Evolutionary conservation across 2,888 invertebrate species (phyloP), one percentile per base, ranked within the genome.

Genomic region (Zhuqinia jingwanae): DNA sequence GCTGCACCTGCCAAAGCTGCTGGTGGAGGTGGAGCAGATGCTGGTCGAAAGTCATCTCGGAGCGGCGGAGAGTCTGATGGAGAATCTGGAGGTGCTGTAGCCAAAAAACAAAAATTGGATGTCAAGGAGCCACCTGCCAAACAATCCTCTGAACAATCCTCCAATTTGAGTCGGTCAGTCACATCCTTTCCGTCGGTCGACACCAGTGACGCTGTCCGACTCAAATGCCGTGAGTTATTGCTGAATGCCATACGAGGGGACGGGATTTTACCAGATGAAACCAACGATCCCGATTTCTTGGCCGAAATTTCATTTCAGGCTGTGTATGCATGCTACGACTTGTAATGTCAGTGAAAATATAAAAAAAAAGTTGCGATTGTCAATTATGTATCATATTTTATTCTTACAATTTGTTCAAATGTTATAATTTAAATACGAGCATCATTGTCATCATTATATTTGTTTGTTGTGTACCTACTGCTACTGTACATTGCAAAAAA

Each of bases 161-260:
- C 11, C 73, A 50, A n/a, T n/a, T n/a, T n/a, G n/a, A 81, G n/a
- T n/a, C n/a, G 58, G 27, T 15, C 70, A 15, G 79, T 73, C 13
- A 81, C 89, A 2, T 89, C 90, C 3, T 90, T 91, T 56, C 91
- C 90, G 17, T 88, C 90, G n/a, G 47, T 76, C 0, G 89, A 85
- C 58, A 90, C 90, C 2, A 89, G 89, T 3, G 91, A 97, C 93
- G 95, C 96, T 56, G 96, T 97, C 0, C 94, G 99, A 90, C 93
- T 99, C 56, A 99, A 99, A 93, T 99, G 98, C 92, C 94, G 98
- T 78, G 98, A 99, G 93, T 95, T 99, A 92, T 93, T 99, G 17
- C 94, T 95, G 45, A 94, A 94, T 91, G 97, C 98, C 0, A 94
- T 99, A 10, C 95, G 96, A 92, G 94, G 95, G 63, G 96, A 96